Evolutionary conservation across 1,140 invertebrate species (phyloP), one percentile per base, ranked within the genome.

Genomic region (Paraescarpia echinospica): DNA sequence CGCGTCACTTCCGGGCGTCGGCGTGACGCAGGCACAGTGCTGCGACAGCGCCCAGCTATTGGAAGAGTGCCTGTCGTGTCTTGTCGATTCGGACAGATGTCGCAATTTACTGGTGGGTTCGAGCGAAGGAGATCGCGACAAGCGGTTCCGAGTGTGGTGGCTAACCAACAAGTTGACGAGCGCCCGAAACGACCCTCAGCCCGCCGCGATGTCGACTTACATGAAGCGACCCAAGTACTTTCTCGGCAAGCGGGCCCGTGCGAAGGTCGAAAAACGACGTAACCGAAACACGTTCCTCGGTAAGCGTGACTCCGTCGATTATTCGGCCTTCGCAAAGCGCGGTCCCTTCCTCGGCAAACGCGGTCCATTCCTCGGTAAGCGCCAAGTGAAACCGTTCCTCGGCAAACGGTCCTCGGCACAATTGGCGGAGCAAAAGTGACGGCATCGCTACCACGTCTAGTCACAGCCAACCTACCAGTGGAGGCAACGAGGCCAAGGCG

Each of bases 1-100:
- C 59, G 59, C 59, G 59, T 77, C 59, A 77, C 59, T 77, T 77
- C 59, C 59, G 59, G 59, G 59, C 59, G 59, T 77, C 59, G 59
- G 8, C 59, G 59, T 77, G 12, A 77, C 59, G 59, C 59, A 77
- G 59, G 59, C 59, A 0, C 59, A 77, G 59, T 77, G 59, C 59
- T 77, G 59, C 22, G 59, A 77, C 59, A 77, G 59, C 59, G 59
- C 59, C 12, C 14, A 14, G 22, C 59, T 77, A 2, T 27, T 77
- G 59, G 12, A 77, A 18, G 22, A 12, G 59, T 77, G 59, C 59
- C 59, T 77, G 59, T 77, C 59, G 14, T 77, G 59, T 77, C 59
- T 77, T 2, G 59, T 77, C 59, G 59, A 77, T 18, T 77, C 59
- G 18, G 22, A 18, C 59, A 6, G 27, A 22, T 77, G 59, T 77